Conservation (phyloP, 2,888 invertebrate genomes). For the Pemphredon lugubris region DNA sequence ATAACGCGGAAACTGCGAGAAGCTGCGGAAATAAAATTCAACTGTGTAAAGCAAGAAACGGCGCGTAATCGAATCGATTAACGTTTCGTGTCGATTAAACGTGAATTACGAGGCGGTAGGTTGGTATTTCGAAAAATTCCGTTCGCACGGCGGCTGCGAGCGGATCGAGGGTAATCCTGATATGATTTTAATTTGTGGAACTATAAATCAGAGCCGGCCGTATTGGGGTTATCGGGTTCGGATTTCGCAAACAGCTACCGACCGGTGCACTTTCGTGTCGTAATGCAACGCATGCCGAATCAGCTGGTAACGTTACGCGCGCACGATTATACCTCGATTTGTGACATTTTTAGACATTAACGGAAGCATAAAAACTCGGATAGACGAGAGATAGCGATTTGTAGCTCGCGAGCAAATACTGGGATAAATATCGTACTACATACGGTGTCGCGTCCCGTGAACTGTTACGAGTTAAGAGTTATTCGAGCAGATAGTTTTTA, state of each 20-base stretch:
- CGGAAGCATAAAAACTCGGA: too few species aligned
- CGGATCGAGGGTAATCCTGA: slow-evolving; percentile 26
- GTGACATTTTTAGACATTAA: neutral
- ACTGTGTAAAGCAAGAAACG: neutral
- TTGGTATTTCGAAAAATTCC: slow-evolving; percentile 29
- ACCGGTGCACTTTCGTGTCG: slow-evolving; percentile 9
- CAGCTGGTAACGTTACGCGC: slow-evolving; percentile 1
- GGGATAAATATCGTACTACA: too few species aligned
- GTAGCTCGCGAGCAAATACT: too few species aligned
- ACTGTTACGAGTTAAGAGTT: too few species aligned
- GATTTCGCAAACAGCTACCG: slow-evolving; percentile 17
- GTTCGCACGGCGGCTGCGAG: neutral
- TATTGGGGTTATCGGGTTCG: slow-evolving; percentile 39
- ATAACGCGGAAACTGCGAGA: too few species aligned
- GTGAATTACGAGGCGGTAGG: slow-evolving; percentile 2
- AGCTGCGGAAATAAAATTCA: too few species aligned
- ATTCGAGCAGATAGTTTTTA: too few species aligned
- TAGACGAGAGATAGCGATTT: too few species aligned
- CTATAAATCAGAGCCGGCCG: slow-evolving; percentile 34
- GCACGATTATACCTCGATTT: slow-evolving; percentile 32
- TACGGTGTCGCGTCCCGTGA: too few species aligned
- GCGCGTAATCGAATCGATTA: neutral
- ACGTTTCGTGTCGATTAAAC: slow-evolving; percentile 13
- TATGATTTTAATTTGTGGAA: slow-evolving; percentile 48
- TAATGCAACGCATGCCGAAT: slow-evolving; percentile 13